phyloP scores from a whole-genome alignment of 2,797 vertebrate genomes.

The Schizopygopsis malacanthus region DNA sequence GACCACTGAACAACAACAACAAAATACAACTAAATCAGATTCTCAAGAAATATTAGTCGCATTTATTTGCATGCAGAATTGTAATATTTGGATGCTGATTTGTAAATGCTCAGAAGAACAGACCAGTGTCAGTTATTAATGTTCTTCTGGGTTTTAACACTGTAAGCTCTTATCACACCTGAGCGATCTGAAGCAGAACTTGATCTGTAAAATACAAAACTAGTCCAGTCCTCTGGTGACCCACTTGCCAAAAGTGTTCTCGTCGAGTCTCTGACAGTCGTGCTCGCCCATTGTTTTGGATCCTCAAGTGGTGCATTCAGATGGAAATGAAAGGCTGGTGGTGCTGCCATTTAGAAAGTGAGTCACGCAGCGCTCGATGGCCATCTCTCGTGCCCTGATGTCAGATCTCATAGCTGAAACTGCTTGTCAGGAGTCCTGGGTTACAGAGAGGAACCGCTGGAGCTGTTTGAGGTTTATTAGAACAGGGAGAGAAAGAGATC shows the following conservation, averaged over 20 bases:
- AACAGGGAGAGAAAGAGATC: slow-evolving; percentile 7
- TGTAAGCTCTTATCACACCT: background rate
- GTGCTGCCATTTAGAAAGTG: slow-evolving; percentile 27
- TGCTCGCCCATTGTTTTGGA: slow-evolving; percentile 30
- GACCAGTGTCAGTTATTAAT: background rate
- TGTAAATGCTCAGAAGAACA: background rate
- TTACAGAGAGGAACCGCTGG: slow-evolving; percentile 35
- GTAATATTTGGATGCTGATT: background rate
- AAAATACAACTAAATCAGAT: background rate
- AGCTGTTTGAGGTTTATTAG: slow-evolving; percentile 24
- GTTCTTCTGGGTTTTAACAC: background rate
- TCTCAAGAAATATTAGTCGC: background rate
- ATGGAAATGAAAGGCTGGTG: slow-evolving; percentile 36
- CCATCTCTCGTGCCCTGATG: slow-evolving; percentile 51
- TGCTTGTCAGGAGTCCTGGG: slow-evolving; percentile 59
- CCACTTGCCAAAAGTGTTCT: slow-evolving; percentile 41
- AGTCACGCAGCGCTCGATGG: slow-evolving; percentile 20
- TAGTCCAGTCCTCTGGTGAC: slow-evolving; percentile 23
- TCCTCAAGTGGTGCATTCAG: slow-evolving; percentile 43
- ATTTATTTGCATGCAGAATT: background rate
- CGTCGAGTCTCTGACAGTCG: slow-evolving; percentile 32
- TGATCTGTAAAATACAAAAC: background rate
- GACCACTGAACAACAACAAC: background rate
- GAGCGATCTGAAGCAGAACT: background rate
- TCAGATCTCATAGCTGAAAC: slow-evolving; percentile 47